phyloP scores from a whole-genome alignment of 2,113 vertebrate genomes.

The Xiphias gladius region DNA sequence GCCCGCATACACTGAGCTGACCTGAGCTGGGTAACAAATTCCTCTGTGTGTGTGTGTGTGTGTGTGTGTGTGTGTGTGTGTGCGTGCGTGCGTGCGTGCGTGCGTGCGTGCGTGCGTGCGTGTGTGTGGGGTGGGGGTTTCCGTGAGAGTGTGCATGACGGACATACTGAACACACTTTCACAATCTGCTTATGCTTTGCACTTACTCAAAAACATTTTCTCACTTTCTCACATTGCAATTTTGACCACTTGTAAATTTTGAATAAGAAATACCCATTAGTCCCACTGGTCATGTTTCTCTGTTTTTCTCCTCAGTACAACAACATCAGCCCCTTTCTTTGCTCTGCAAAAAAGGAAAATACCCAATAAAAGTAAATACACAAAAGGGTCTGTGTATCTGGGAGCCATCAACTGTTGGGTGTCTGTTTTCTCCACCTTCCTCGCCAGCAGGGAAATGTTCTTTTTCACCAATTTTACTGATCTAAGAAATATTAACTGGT shows the following conservation, averaged over 20 bases:
- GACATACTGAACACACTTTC: constrained; percentile 12
- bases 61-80: neutral
- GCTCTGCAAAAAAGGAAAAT: constrained; percentile 25
- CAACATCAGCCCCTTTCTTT: constrained; percentile 21
- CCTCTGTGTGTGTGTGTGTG: constrained; percentile 6
- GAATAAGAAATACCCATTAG: constrained; percentile 41
- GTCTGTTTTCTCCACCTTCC: constrained; percentile 35
- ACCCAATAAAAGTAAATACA: constrained; percentile 38
- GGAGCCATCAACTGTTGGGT: constrained; percentile 24
- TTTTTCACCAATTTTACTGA: constrained; percentile 5
- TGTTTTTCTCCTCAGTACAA: constrained; percentile 28
- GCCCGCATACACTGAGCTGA: constrained; percentile 48
- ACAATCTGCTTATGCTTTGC: constrained; percentile 55
- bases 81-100: constrained; percentile 7
- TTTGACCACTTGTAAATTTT: constrained; percentile 61
- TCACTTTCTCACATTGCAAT: constrained; percentile 64
- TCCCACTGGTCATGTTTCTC: constrained; percentile 31
- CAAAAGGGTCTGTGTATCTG: constrained; percentile 15
- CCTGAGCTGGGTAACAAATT: constrained; percentile 41
- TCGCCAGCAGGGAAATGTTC: neutral
- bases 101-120: neutral
- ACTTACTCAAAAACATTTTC: constrained; percentile 55
- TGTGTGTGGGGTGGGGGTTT: neutral
- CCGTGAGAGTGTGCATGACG: neutral
- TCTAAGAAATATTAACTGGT: neutral